Evolutionary conservation across 2,888 invertebrate species (phyloP).

Genomic region (Cabera pusaria): DNA sequence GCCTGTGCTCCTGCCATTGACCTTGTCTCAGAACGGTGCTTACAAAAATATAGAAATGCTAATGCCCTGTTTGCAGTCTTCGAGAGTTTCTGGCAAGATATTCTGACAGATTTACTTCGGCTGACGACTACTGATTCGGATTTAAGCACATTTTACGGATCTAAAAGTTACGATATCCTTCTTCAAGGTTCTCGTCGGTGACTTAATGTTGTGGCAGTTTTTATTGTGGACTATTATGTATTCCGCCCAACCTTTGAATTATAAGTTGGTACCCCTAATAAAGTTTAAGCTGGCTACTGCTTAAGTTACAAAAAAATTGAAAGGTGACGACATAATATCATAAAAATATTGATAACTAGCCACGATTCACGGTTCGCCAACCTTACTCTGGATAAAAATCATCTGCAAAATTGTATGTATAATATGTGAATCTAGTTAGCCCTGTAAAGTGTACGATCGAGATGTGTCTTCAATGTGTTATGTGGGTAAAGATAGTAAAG

Average conservation of each 20-base stretch:
- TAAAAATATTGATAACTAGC: no score
- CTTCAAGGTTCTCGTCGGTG: slow-evolving; percentile 14
- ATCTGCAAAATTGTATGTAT: no score
- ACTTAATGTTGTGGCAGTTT: slow-evolving; percentile 15
- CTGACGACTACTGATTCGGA: slow-evolving; percentile 17
- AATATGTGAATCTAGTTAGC: no score
- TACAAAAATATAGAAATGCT: slow-evolving; percentile 54
- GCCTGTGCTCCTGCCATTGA: slow-evolving; percentile 71
- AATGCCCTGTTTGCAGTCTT: slow-evolving; percentile 48
- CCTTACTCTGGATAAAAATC: no score
- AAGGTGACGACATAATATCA: no score
- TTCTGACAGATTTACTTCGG: slow-evolving; percentile 19
- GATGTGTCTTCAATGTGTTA: no score
- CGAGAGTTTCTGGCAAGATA: slow-evolving; percentile 32
- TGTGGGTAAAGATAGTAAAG: no score
- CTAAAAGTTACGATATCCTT: slow-evolving; percentile 15
- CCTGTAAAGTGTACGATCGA: no score
- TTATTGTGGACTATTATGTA: slow-evolving; percentile 10
- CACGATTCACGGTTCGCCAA: no score
- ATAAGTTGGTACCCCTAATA: neutral
- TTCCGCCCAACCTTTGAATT: slow-evolving; percentile 10
- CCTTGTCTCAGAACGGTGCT: slow-evolving; percentile 62
- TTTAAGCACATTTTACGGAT: slow-evolving; percentile 20
- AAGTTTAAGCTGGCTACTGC: no score
- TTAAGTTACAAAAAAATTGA: no score